Base-by-base conservation (phyloP, 1,140 invertebrate species). In the Subanguina moxae region DNA sequence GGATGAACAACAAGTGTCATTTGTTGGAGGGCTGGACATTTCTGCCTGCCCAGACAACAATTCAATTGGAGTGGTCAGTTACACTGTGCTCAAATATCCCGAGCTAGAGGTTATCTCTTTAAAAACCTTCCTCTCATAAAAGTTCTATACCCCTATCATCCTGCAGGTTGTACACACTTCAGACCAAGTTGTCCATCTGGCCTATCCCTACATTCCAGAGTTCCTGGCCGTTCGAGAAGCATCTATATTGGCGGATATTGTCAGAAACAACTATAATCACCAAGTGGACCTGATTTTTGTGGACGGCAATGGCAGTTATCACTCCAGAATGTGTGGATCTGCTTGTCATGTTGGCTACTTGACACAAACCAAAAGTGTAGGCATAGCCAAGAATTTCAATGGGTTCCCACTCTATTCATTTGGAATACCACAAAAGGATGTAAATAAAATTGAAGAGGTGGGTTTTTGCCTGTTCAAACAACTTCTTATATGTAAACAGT, bases 271-370 rank as follows among this genome's bases (percentile, higher is more conserved):
- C 28, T 30, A 52, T 9, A 21, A 66, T 1, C 62, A 64, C 13
- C 42, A 45, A 57, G 57, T 75, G 57, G 71, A 74, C 62, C 3
- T 74, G 1, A 11, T 75, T 7, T 61, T 75, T 21, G 59, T 75
- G 38, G 73, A 75, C 56, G 73, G 75, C 23, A 75, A 75, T 68
- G 73, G 74, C 27, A 23, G 28, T 62, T 76, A 56, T 62, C 73
- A 75, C 43, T 62, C 63, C 17, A 46, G 73, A 70, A 71, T 52
- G n/a, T 67, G 67, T 56, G 73, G 73, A n/a, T 46, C 72, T 3
- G 73, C 66, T 5, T 71, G 63, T 52, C 73, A 71, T 45, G 59
- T 75, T 32, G 74, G 68, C 1, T 63, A 42, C 32, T 21, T 63
- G 27, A 45, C 59, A n/a, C 21, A 21, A 15, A 59, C 59, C 43